phyloP scores from a whole-genome alignment of 92 coral and sea anemone species.

The Bergia sp. region DNA sequence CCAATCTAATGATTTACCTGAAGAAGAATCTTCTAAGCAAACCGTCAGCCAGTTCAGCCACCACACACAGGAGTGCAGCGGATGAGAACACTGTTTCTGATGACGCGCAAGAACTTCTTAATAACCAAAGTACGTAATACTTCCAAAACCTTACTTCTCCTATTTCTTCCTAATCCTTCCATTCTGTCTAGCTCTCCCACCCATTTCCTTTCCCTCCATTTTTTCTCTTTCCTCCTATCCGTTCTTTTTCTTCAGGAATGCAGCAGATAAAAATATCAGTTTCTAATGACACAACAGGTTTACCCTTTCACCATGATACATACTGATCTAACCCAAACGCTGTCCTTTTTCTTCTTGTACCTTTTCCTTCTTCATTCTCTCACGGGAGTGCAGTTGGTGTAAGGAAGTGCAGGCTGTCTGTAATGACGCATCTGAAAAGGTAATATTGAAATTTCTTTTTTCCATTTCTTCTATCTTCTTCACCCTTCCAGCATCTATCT shows the following conservation, averaged over 20 bases:
- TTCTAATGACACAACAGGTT: too few relatives aligned
- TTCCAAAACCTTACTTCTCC: not conserved
- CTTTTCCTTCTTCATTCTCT: too few relatives aligned
- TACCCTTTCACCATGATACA: too few relatives aligned
- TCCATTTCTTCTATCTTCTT: not conserved
- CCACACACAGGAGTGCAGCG: slow-evolving; percentile 83
- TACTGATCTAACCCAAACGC: too few relatives aligned
- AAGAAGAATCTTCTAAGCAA: slow-evolving; percentile 86
- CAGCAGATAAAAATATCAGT: too few relatives aligned
- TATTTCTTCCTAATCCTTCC: not conserved
- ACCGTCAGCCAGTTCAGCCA: slow-evolving; percentile 83
- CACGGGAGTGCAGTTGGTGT: too few relatives aligned
- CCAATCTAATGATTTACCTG: slow-evolving; percentile 90
- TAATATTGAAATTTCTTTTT: not conserved
- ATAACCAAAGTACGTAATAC: slow-evolving; percentile 12
- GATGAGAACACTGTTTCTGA: slow-evolving; percentile 75
- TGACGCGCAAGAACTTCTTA: slow-evolving; percentile 61
- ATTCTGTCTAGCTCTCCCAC: not conserved
- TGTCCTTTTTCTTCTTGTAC: too few relatives aligned
- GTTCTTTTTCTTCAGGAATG: not conserved
- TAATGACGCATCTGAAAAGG: too few relatives aligned
- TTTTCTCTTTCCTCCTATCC: not conserved
- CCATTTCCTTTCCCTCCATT: too few relatives aligned
- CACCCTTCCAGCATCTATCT: not conserved
- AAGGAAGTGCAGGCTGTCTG: too few relatives aligned